Evolutionary conservation across 2,888 invertebrate species (phyloP), one percentile per base, ranked within the genome.

Genomic region (Nemoura dubitans): DNA sequence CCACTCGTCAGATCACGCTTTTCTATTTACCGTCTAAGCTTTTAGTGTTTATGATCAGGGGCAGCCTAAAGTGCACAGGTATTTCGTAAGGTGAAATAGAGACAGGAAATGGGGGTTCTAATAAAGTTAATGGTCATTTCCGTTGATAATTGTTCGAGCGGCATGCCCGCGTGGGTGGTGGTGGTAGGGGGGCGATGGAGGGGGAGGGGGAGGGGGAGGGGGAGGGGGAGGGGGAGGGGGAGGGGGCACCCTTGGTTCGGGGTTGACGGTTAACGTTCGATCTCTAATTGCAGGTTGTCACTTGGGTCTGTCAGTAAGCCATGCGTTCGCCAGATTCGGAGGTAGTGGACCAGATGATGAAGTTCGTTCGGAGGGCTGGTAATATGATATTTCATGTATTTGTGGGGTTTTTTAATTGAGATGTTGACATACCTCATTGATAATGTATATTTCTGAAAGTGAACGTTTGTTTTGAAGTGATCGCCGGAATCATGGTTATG

Each of bases 61-160:
- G 0, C 21, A 2, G 7, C 28, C 2, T 16, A 21, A 59, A 59
- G 59, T 59, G 16, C 21, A 14, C 59, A 59, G 78, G 28, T 78
- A 78, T 78, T 78, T 78, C 27, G 6, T 78, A 10, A 59, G 14
- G 27, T 26, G 26, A 26, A 78, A 78, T 28, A 21, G 78, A 28
- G 78, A 78, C 27, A 26, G 78, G 78, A 78, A 78, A 78, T 78
- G 78, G 27, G 26, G 59, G 10, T 26, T 78, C 78, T 28, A 78
- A 78, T 78, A 78, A 78, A 78, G 27, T 78, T 78, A 78, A 81
- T 81, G 81, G 81, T 81, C 81, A 81, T 30, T 81, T 81, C 81
- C 81, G 81, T 81, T 30, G 29, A 28, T 81, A 81, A 81, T 81
- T 30, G 29, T 6, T 27, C n/a, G 21, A 25, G 76, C 76, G 76